Base-by-base conservation (phyloP, 2,888 invertebrate species). In the Hirtodrosophila alboralis region DNA sequence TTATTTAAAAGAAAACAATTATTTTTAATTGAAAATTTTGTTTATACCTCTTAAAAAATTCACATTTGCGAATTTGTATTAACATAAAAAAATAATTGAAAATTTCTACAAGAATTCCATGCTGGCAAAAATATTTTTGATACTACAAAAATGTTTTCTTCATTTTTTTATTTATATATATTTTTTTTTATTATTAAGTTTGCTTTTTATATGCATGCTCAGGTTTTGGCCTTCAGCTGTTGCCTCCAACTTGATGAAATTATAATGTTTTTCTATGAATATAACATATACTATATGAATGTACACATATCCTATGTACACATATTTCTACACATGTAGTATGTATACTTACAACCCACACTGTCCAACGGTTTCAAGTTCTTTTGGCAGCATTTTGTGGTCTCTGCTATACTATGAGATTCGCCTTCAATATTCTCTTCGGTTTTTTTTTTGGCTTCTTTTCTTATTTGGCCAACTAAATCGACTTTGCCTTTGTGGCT, bases 381-480 rank as follows among this genome's bases (percentile, higher is more conserved):
- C 21, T 16, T 31, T 26, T 26, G 13, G 27, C 6, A 45, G 18
- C 27, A 16, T 37, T 7, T 23, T 23, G 3, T 23, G 28, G 36
- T 36, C 48, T 36, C n/a, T n/a, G n/a, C n/a, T 47, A 21, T 27
- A 28, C 18, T 6, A n/a, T 37, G 33, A 27, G 23, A 58, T 63
- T 47, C 61, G 44, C 33, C 59, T 68, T 54, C 52, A 75, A 68
- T 84, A 21, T 21, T 4, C 3, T 21, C 5, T 21, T 21, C 18
- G 3, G 5, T 21, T 21, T 23, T 23, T 76, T 79, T 58, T 51
- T 51, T 53, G 53, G 75, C 44, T 84, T 62, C 71, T 51, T 67
- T 71, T 66, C 69, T 76, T 84, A 84, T 78, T 74, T 85, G 75
- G 61, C 75, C 65, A 83, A 68, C 79, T 79, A 79, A 79, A 79